These are phyloP conservation scores for Phataginus tricuspis DNA, from an alignment of 2,797 vertebrate genomes.

Conservation along the genomic window DNA sequence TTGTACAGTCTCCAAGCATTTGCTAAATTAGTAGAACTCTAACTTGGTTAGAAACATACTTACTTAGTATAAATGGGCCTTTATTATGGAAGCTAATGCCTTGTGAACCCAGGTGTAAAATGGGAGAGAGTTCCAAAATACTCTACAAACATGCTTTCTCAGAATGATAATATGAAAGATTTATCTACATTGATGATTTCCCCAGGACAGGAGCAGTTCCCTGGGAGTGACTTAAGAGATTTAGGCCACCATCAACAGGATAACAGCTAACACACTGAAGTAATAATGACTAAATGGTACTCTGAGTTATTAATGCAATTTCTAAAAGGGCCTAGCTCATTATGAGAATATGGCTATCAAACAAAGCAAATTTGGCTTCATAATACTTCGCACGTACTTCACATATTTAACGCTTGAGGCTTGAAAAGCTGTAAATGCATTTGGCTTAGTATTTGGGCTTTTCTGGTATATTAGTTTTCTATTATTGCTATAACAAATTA, in stretches of 20 bases:
- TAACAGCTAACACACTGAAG: constrained; percentile 44
- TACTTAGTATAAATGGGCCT: constrained; percentile 29
- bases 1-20: constrained; percentile 39
- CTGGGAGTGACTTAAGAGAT: constrained; percentile 28
- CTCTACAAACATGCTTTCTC: constrained; percentile 40
- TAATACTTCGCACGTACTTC: neutral
- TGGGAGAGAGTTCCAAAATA: constrained; percentile 41
- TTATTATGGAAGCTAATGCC: constrained; percentile 35
- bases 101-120: constrained; percentile 65
- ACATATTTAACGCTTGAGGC: constrained; percentile 44
- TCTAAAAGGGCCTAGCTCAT: constrained; percentile 55
- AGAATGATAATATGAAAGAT: constrained; percentile 65
- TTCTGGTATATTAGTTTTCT: constrained; percentile 27
- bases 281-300: constrained; percentile 63
- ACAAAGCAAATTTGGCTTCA: constrained; percentile 56
- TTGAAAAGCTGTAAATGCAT: constrained; percentile 26
- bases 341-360: constrained; percentile 22
- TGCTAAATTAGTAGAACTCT: constrained; percentile 60
- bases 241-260: constrained; percentile 12
- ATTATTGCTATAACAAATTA: constrained; percentile 27
- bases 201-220: constrained; percentile 51
- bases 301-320: constrained; percentile 70
- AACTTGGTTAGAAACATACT: constrained; percentile 38
- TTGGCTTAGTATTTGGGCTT: constrained; percentile 33
- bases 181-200: constrained; percentile 55